Percentiles rank a stretch among this genome's conserved stretches.
These are phyloP conservation scores for Zapornia atra DNA, from an alignment of 2,113 vertebrate genomes.

Conservation along the genomic window DNA sequence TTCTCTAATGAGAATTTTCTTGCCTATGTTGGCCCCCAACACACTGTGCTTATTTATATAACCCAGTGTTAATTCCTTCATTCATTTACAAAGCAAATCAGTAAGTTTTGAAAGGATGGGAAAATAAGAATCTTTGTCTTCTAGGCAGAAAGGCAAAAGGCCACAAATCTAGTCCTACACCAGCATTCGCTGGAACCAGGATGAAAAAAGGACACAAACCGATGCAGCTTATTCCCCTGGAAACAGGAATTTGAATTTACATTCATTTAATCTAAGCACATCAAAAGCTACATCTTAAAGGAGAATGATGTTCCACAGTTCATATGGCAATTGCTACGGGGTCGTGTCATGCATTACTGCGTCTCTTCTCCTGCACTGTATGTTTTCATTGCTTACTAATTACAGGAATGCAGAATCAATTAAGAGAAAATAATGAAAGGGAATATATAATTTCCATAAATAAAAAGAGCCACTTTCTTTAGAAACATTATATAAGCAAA, in stretches of 20 bases:
- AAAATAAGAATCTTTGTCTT: not conserved
- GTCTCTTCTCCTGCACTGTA: conserved; percentile 28
- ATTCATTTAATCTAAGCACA: conserved; percentile 35
- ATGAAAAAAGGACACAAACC: not conserved
- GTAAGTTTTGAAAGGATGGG: not conserved
- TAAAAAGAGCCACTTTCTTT: conserved; percentile 51
- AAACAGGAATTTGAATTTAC: conserved; percentile 38
- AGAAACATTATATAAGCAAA: conserved; percentile 44
- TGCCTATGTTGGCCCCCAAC: not conserved
- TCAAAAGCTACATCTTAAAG: conserved; percentile 51
- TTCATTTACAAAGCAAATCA: not conserved
- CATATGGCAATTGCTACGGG: not conserved
- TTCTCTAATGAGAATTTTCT: not conserved
- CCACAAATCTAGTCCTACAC: not conserved
- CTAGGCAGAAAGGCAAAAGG: not conserved
- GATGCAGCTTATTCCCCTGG: not conserved
- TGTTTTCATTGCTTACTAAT: conserved; percentile 56
- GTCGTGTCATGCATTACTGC: conserved; percentile 46
- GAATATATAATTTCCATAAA: conserved; percentile 62
- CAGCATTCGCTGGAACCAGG: not conserved
- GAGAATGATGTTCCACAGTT: conserved; percentile 29
- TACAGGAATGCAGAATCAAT: conserved; percentile 63
- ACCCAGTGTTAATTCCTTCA: not conserved
- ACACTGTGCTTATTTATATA: not conserved
- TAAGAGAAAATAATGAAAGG: conserved; percentile 62